phyloP scores from a whole-genome alignment of 1,140 invertebrate genomes.

The Saccostrea glomerata region DNA sequence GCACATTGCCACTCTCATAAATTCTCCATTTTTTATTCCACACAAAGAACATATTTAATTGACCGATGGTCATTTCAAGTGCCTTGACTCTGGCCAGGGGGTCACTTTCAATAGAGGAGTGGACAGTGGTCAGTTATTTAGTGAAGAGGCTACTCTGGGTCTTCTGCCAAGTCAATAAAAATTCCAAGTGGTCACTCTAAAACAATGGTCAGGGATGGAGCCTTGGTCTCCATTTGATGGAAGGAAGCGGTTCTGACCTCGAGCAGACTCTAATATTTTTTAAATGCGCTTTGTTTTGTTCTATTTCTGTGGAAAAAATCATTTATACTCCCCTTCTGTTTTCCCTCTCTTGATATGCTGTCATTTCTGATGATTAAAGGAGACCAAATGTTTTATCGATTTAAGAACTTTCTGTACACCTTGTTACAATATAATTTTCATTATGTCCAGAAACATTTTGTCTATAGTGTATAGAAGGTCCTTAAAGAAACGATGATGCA shows the following conservation, averaged over 20 bases:
- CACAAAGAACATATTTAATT: conserved; percentile 49
- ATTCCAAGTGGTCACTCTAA: conserved; percentile 29
- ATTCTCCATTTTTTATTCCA: conserved; percentile 30
- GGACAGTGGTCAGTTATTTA: conserved; percentile 26
- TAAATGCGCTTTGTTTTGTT: conserved; percentile 18
- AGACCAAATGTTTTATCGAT: too few species aligned
- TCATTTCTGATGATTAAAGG: too few species aligned
- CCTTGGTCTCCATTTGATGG: not conserved
- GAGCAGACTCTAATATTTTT: not conserved
- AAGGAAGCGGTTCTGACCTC: not conserved
- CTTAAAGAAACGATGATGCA: too few species aligned
- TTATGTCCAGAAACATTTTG: too few species aligned
- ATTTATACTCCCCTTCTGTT: not conserved
- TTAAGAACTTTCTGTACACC: too few species aligned
- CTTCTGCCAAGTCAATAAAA: conserved; percentile 15
- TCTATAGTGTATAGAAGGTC: too few species aligned
- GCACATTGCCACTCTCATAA: conserved; percentile 40
- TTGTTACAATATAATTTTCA: too few species aligned
- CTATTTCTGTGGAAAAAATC: not conserved
- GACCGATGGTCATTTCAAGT: conserved; percentile 51
- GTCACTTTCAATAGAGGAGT: conserved; percentile 8
- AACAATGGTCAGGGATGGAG: not conserved
- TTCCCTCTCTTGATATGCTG: not conserved
- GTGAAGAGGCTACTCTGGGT: not conserved
- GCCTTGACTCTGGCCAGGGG: not conserved